phyloP scores from a whole-genome alignment of 92 coral and sea anemone species.

The Heteractis magnifica region DNA sequence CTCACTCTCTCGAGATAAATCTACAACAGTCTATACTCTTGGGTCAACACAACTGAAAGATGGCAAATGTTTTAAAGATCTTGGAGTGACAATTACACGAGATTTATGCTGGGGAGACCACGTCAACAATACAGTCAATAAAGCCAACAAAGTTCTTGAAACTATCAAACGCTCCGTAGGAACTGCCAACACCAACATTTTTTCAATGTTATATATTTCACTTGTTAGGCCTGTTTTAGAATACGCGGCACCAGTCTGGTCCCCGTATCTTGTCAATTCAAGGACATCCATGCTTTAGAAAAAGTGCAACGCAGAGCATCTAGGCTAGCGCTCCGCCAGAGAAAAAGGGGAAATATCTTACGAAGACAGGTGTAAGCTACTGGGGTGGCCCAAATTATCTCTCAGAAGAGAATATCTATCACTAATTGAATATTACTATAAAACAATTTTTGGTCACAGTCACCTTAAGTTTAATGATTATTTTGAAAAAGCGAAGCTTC shows the following conservation, averaged over 20 bases:
- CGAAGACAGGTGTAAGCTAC: too few species aligned
- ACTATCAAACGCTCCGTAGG: neutral
- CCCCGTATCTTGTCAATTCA: neutral
- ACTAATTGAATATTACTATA: too few species aligned
- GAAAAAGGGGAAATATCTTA: neutral
- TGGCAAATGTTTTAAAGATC: neutral
- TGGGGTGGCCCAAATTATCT: too few species aligned
- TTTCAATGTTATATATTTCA: neutral
- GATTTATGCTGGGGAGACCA: constrained; percentile 32
- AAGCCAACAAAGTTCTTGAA: constrained; percentile 41
- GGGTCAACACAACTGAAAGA: neutral
- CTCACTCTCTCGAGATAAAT: constrained; percentile 1
- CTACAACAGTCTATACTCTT: neutral
- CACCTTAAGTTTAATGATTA: too few species aligned
- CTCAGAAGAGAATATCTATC: too few species aligned
- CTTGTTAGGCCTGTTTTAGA: neutral
- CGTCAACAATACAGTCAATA: constrained; percentile 19
- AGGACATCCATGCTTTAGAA: neutral
- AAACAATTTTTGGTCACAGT: too few species aligned
- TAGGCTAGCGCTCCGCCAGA: neutral
- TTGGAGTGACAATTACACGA: constrained; percentile 29
- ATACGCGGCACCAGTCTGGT: neutral
- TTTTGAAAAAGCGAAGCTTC: too few species aligned
- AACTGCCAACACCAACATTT: neutral
- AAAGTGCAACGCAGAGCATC: neutral